Percentiles rank a stretch among this genome's conserved stretches.
These are phyloP conservation scores for Pterois miles DNA, from an alignment of 2,797 vertebrate species.

Conservation along the genomic window DNA sequence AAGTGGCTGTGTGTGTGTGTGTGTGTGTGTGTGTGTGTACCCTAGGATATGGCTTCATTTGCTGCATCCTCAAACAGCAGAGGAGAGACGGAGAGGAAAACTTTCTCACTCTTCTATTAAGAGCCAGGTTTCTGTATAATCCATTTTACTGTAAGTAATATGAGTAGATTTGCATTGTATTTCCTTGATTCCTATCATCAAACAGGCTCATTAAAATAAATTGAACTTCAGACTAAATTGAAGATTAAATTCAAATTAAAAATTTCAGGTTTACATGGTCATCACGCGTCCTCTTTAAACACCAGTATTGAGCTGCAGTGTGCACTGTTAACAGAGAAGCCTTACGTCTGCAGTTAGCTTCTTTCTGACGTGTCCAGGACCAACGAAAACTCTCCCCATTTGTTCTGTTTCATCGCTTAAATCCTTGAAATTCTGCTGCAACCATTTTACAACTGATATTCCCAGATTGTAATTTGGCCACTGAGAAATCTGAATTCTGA, in stretches of 20 bases:
- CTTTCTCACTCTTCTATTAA: constrained; percentile 1
- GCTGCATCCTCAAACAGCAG: constrained; percentile 58
- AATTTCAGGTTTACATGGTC: neutral
- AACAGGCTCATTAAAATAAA: constrained; percentile 46
- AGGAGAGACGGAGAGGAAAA: neutral
- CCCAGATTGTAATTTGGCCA: neutral
- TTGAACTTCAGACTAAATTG: constrained; percentile 22
- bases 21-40: constrained; percentile 21
- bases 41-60: constrained; percentile 62
- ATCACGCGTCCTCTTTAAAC: neutral
- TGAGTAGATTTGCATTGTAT: neutral
- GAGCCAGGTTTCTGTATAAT: neutral
- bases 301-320: neutral
- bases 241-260: constrained; percentile 28
- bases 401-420: neutral
- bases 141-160: neutral
- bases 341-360: neutral
- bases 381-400: neutral
- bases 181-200: neutral
- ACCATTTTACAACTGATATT: neutral
- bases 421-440: neutral
- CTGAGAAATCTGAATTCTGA: neutral
- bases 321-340: neutral
- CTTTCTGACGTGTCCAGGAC: neutral
- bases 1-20: constrained; percentile 46